These are phyloP conservation scores for Allacma fusca DNA, from an alignment of 2,888 invertebrate genomes.

Conservation along the genomic window DNA sequence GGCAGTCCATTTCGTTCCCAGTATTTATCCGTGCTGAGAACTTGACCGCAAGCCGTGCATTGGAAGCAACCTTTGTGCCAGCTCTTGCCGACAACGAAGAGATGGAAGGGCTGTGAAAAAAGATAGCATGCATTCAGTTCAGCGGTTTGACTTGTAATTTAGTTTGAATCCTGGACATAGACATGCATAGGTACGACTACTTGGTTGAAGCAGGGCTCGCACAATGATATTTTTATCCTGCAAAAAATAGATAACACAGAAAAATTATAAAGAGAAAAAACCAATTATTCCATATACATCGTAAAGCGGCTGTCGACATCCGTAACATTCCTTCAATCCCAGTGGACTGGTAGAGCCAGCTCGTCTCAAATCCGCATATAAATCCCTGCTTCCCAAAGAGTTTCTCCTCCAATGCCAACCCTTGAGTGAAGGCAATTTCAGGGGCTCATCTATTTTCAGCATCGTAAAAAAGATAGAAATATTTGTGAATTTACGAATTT, in stretches of 20 bases:
- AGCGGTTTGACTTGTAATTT: neutral
- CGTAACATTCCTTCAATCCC: conserved; percentile 41
- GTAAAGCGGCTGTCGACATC: conserved; percentile 35
- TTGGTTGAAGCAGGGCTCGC: no score
- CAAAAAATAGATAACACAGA: neutral
- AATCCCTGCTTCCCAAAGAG: conserved; percentile 38
- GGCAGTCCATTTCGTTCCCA: conserved; percentile 39
- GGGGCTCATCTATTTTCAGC: conserved; percentile 32
- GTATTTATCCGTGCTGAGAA: conserved; percentile 39
- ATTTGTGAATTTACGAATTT: neutral
- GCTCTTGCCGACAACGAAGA: conserved; percentile 39
- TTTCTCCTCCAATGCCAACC: conserved; percentile 44
- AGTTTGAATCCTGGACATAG: no score
- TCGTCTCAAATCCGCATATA: conserved; percentile 36
- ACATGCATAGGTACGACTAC: no score
- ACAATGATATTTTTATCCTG: no score
- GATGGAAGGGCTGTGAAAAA: conserved; percentile 37
- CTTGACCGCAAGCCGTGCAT: conserved; percentile 26
- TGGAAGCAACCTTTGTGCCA: conserved; percentile 44
- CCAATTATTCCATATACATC: conserved; percentile 30
- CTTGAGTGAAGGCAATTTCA: conserved; percentile 38
- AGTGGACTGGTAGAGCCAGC: conserved; percentile 37
- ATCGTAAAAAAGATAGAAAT: neutral
- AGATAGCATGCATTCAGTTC: neutral
- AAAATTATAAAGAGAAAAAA: neutral